These are phyloP conservation scores for Lapara coniferarum DNA, from an alignment of 2,888 invertebrate species.

Conservation along the genomic window DNA sequence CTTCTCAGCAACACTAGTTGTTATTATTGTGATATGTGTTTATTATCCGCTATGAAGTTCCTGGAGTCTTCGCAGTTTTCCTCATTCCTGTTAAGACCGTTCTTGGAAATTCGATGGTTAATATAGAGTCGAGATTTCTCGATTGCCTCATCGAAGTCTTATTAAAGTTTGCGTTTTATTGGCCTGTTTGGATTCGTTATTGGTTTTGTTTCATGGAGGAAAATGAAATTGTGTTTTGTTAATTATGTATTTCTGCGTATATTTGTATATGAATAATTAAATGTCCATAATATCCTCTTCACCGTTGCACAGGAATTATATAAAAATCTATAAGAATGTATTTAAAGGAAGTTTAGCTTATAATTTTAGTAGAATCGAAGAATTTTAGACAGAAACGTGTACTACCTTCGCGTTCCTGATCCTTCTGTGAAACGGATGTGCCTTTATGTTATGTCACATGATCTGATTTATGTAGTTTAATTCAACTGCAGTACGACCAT, in stretches of 20 bases:
- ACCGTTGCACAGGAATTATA: background rate
- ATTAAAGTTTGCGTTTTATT: slow-evolving; percentile 26
- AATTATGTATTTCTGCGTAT: background rate
- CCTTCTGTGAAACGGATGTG: no score
- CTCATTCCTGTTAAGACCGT: slow-evolving; percentile 15
- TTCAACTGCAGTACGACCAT: no score
- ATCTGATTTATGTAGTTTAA: no score
- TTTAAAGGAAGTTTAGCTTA: background rate
- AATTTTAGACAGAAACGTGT: background rate
- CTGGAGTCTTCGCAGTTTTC: slow-evolving; percentile 19
- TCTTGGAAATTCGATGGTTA: slow-evolving; percentile 27
- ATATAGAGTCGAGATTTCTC: slow-evolving; percentile 24
- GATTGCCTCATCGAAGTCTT: slow-evolving; percentile 31
- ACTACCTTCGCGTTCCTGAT: background rate
- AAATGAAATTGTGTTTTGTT: background rate
- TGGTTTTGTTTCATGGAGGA: slow-evolving; percentile 6
- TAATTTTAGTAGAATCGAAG: background rate
- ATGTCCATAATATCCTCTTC: background rate
- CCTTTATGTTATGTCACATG: no score
- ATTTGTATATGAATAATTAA: background rate
- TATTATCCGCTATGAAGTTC: slow-evolving; percentile 4
- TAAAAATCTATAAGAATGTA: background rate
- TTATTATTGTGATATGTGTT: background rate
- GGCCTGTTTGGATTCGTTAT: background rate
- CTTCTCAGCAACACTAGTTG: background rate